These are phyloP conservation scores for Octodonta nipae DNA, from an alignment of 2,888 invertebrate genomes.

Conservation along the genomic window DNA sequence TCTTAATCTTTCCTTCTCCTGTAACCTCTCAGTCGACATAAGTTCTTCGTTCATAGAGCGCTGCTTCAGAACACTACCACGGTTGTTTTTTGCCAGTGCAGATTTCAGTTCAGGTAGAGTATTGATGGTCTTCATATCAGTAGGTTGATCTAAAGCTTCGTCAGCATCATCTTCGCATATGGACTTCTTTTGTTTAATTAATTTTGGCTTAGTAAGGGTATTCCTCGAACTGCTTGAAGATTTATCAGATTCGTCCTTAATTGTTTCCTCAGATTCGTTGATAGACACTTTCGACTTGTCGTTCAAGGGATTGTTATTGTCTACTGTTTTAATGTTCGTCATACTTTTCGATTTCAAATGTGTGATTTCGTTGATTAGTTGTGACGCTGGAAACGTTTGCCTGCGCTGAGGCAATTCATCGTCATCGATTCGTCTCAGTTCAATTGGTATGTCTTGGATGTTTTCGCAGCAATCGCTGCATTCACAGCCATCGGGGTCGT, in stretches of 20 bases:
- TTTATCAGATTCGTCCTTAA: background rate
- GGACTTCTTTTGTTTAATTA: slow-evolving; percentile 78
- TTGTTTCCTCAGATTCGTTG: background rate
- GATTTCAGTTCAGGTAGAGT: slow-evolving; percentile 5
- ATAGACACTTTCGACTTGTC: background rate
- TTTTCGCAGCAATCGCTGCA: slow-evolving; percentile 45
- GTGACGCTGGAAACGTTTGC: slow-evolving; percentile 40
- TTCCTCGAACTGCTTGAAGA: no score
- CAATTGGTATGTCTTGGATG: slow-evolving; percentile 72
- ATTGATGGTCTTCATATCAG: slow-evolving; percentile 51
- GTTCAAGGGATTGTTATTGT: background rate
- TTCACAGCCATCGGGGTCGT: slow-evolving; percentile 44
- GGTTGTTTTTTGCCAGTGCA: slow-evolving; percentile 5
- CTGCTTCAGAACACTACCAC: slow-evolving; percentile 53
- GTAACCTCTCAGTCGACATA: slow-evolving; percentile 71
- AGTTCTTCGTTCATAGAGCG: slow-evolving; percentile 79
- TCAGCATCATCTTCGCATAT: slow-evolving; percentile 62
- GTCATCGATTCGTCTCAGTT: slow-evolving; percentile 66
- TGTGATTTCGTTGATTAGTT: slow-evolving; percentile 32
- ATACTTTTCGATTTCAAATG: slow-evolving; percentile 66
- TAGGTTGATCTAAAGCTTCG: slow-evolving; percentile 50
- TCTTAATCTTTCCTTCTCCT: slow-evolving; percentile 69
- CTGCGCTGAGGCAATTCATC: slow-evolving; percentile 41
- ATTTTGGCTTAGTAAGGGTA: slow-evolving; percentile 39
- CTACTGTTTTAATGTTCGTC: slow-evolving; percentile 63